Evolutionary conservation across 2,113 vertebrate species (phyloP).

Genomic region (Shinisaurus crocodilurus): DNA sequence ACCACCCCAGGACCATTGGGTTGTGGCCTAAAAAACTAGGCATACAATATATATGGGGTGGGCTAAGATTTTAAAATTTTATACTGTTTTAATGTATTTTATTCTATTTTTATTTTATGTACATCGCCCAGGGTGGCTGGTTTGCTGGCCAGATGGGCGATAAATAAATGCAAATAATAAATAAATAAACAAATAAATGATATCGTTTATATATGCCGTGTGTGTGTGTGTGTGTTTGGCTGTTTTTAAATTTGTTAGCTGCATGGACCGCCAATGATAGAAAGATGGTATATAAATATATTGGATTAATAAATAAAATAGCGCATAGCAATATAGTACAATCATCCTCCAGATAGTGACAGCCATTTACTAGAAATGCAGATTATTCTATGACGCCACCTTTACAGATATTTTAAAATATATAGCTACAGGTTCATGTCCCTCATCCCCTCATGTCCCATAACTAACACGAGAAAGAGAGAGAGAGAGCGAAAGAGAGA

Average conservation of each 20-base stretch:
- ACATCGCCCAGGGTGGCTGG: no score
- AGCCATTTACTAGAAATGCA: neutral
- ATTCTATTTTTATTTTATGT: no score
- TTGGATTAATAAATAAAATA: neutral
- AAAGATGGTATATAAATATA: neutral
- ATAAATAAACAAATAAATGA: no score
- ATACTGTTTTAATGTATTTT: no score
- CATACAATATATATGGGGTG: no score
- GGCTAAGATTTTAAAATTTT: no score
- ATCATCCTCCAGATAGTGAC: neutral
- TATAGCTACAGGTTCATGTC: neutral
- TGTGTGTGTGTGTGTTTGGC: neutral
- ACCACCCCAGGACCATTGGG: neutral
- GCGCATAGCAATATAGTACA: neutral
- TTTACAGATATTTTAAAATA: constrained; percentile 1
- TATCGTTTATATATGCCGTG: neutral
- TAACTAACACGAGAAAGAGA: neutral
- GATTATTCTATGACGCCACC: neutral
- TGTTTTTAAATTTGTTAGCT: neutral
- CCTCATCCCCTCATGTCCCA: neutral
- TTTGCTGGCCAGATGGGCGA: no score
- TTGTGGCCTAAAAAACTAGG: neutral
- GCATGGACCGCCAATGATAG: neutral
- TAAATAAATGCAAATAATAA: no score
- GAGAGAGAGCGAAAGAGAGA: no score